Base-by-base conservation (phyloP, 2,797 vertebrate genomes). In the Pelodytes ibericus region DNA sequence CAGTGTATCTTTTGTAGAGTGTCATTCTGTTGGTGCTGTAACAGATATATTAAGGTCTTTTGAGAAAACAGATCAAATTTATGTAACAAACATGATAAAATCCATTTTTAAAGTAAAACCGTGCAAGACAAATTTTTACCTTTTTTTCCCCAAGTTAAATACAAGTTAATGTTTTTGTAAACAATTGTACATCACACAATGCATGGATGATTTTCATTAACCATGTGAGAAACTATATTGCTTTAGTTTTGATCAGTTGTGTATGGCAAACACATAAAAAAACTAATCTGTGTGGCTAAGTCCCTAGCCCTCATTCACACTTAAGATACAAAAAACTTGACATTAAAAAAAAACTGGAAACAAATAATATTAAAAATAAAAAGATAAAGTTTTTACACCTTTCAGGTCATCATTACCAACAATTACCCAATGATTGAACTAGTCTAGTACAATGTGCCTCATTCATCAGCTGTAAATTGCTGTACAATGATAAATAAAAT, bases 361-460 rank as follows among this genome's bases (percentile, higher is more conserved):
- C 47, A 18, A 66, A 78, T 27, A 64, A 69, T 73, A 53, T 15
- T 15, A 22, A 53, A 53, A 56, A 79, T 90, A 91, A 84, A 89
- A 56, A 90, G 87, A 92, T 87, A 85, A 53, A 80, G 83, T 93
- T 44, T 3, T 44, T 44, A 96, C 94, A 92, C 92, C 94, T 95
- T 96, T 93, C 94, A 94, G 95, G 93, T 95, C 92, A 83, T 93
- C 89, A 90, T 91, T 89, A 93, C 90, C 91, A 89, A 94, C 90
- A 91, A 83, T 92, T 92, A 90, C 87, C 91, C 86, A 88, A 94
- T 91, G 93, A 92, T 91, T 91, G 86, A 81, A 88, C 93, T 95
- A 96, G 87, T 92, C 94, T 94, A 95, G 91, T 91, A 90, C 93
- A 94, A 95, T 95, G 95, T 91, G 91, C 94, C 86, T 95, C 95